Evolutionary conservation across 2,888 invertebrate genomes (phyloP).

Genomic region (Cyclophora albipunctata): DNA sequence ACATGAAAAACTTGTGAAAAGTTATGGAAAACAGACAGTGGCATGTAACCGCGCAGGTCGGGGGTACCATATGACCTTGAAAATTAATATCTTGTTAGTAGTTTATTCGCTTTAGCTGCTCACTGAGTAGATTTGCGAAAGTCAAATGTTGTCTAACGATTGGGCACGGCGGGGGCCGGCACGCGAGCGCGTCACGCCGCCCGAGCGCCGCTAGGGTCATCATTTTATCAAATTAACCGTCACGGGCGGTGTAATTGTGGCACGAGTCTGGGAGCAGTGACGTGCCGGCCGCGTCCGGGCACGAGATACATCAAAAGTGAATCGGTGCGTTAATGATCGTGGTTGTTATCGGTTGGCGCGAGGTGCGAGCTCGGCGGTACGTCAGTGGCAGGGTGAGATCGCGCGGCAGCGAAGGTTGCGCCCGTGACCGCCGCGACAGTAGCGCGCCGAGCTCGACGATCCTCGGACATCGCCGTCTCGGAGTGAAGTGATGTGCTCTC

Average conservation of each 20-base stretch:
- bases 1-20: constrained; percentile 9
- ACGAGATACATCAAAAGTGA: constrained; percentile 16
- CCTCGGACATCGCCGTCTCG: constrained; percentile 47
- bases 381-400: constrained; percentile 57
- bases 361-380: constrained; percentile 20
- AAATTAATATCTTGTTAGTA: constrained; percentile 45
- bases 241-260: constrained; percentile 16
- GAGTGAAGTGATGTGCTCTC: constrained; percentile 57
- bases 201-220: constrained; percentile 21
- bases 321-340: constrained; percentile 20
- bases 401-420: constrained; percentile 67
- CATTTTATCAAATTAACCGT: constrained; percentile 21
- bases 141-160: constrained; percentile 55
- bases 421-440: constrained; percentile 71
- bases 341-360: constrained; percentile 24
- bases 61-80: constrained; percentile 25
- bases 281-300: constrained; percentile 7
- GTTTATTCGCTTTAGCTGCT: constrained; percentile 46
- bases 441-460: constrained; percentile 59
- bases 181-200: constrained; percentile 48
- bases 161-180: constrained; percentile 58
- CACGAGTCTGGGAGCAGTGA: constrained; percentile 12
- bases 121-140: constrained; percentile 52
- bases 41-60: constrained; percentile 17
- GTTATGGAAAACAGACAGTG: constrained; percentile 10